Evolutionary conservation across 1,140 invertebrate species (phyloP).

Genomic region (Aphis gossypii): DNA sequence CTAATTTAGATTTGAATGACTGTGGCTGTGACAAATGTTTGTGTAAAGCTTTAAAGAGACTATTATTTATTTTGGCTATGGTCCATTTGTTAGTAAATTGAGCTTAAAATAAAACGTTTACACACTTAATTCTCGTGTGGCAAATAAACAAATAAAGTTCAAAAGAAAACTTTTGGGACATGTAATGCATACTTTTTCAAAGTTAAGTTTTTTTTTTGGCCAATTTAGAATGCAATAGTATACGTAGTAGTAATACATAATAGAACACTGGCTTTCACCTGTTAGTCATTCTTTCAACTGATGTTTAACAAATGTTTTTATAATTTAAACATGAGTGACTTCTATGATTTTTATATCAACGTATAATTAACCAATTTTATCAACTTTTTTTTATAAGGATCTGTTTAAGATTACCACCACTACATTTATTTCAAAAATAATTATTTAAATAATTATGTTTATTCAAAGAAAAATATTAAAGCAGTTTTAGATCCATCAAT

Average conservation of each 20-base stretch:
- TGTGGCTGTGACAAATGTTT: neutral
- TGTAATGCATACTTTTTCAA: neutral
- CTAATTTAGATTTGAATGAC: neutral
- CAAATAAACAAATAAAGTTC: neutral
- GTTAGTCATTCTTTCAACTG: neutral
- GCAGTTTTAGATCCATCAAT: neutral
- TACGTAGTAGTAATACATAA: neutral
- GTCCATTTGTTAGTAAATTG: neutral
- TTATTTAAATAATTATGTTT: neutral
- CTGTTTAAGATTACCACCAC: too few relatives aligned
- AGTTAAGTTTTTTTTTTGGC: neutral
- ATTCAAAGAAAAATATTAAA: neutral
- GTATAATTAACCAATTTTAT: neutral
- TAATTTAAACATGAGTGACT: neutral
- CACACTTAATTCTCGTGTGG: neutral
- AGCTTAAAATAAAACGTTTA: conserved; percentile 31
- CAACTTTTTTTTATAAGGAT: neutral
- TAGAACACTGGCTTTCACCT: neutral
- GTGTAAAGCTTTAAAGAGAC: neutral
- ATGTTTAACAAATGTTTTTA: neutral
- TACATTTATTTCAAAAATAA: neutral
- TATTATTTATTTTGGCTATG: neutral
- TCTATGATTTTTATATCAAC: neutral
- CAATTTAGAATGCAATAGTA: neutral
- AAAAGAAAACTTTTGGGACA: neutral